Base-by-base conservation (phyloP, 2,797 vertebrate genomes). In the Borostomias antarcticus region DNA sequence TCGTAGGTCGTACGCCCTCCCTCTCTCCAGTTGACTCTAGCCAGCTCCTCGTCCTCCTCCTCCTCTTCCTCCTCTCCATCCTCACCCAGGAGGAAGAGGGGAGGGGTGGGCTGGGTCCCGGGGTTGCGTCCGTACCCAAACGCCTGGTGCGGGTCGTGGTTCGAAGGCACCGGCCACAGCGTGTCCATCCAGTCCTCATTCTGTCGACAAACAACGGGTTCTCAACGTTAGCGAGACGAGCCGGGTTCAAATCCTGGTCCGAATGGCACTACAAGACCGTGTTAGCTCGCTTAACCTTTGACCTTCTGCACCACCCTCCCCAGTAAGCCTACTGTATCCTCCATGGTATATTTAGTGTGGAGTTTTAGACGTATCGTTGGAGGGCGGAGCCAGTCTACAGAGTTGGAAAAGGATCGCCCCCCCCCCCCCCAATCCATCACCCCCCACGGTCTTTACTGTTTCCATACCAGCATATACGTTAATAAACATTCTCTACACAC, bases 131-230 rank as follows among this genome's bases (percentile, higher is more conserved):
- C 7, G 40, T 3, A 3, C 2, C n/a, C 15, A 5, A 43, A 43
- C 33, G 21, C 28, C 35, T 43, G 33, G 13, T 59, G 10, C 8
- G 2, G 33, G 35, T 2, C 23, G n/a, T 1, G 35, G 25, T 43
- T 4, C 26, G 23, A 37, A 7, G 13, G 10, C 5, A 17, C 57
- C 35, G 15, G 35, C 21, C 23, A 32, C 6, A 3, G 35, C 2
- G 15, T n/a, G 6, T 43, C 35, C n/a, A 35, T 40, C n/a, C 17
- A 7, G 85, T 92, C 90, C 73, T 91, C 89, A 87, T 94, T 93
- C 85, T 94, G 92, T 77, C 89, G 91, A 93, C 91, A 93, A 86
- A 92, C 48, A 25, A 43, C 5, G 40, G n/a, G 13, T 43, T 15
- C 40, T 43, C 13, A 43, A 43, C 13, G 10, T 35, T 35, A n/a